A percentile compares a stretch with the other conserved stretches of the same genome.
These are phyloP conservation scores for Byasa hedistus DNA, from an alignment of 2,888 invertebrate species.

Conservation along the genomic window DNA sequence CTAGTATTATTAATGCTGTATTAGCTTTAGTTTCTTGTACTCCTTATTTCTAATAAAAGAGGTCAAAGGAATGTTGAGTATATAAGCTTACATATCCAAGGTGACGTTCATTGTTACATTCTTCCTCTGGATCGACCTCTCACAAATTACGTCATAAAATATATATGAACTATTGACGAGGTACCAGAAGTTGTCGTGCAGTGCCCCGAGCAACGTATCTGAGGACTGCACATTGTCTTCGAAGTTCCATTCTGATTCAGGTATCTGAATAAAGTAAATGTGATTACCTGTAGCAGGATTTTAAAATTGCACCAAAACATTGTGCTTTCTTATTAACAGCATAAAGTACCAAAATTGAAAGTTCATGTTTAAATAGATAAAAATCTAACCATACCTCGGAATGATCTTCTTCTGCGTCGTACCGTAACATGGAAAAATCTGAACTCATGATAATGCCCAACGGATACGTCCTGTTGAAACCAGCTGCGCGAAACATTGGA, in stretches of 20 bases:
- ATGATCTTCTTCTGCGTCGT: constrained; percentile 44
- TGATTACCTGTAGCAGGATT: too few relatives aligned
- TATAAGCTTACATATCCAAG: constrained; percentile 25
- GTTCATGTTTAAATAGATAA: too few relatives aligned
- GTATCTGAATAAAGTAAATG: constrained; percentile 43
- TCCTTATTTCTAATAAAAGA: too few relatives aligned
- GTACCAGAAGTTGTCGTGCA: constrained; percentile 56
- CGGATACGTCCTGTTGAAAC: constrained; percentile 47
- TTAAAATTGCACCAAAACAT: too few relatives aligned
- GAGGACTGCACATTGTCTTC: constrained; percentile 34
- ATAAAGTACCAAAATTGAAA: too few relatives aligned
- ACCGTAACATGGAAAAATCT: constrained; percentile 44
- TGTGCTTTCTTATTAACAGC: too few relatives aligned
- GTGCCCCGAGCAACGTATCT: constrained; percentile 49
- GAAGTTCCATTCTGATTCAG: constrained; percentile 54
- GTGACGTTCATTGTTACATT: constrained; percentile 48
- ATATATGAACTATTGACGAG: constrained; percentile 56
- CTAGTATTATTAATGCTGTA: too few relatives aligned
- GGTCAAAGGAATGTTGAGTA: background rate
- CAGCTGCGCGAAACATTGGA: constrained; percentile 42
- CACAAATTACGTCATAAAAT: constrained; percentile 68
- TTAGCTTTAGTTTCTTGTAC: too few relatives aligned
- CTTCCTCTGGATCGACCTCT: constrained; percentile 50
- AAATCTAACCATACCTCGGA: constrained; percentile 39
- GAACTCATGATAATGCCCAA: constrained; percentile 53